phyloP scores from a whole-genome alignment of 2,797 vertebrate genomes.

The Bradypus variegatus region DNA sequence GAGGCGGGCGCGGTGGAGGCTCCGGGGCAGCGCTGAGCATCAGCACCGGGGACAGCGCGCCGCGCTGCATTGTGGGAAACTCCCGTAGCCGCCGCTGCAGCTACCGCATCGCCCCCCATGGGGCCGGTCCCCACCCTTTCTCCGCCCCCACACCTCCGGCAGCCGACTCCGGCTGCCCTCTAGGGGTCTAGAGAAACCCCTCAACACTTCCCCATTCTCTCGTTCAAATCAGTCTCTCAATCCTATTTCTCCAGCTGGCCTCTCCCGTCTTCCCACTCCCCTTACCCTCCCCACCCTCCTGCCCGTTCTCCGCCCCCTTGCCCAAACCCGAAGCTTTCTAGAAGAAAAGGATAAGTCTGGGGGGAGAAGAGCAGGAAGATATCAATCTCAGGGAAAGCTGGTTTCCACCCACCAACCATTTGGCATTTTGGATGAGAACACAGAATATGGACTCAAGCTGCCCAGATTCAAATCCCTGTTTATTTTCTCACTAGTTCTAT shows the following conservation, averaged over 20 bases:
- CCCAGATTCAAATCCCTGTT: not conserved
- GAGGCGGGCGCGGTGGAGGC: conserved; percentile 71
- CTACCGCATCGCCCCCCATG: conserved; percentile 63
- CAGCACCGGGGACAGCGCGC: conserved; percentile 84
- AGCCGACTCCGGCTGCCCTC: conserved; percentile 55
- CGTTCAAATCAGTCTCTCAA: not conserved
- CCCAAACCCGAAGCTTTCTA: conserved; percentile 38
- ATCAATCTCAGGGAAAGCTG: conserved; percentile 21
- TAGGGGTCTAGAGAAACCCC: conserved; percentile 58
- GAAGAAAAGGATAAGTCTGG: conserved; percentile 29
- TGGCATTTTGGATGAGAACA: not conserved
- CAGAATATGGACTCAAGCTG: not conserved
- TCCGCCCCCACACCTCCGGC: conserved; percentile 63
- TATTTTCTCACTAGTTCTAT: not conserved
- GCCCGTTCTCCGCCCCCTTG: not conserved
- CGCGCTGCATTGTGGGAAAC: conserved; percentile 84
- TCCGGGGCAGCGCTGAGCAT: conserved; percentile 76
- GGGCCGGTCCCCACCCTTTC: conserved; percentile 65
- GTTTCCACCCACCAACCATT: conserved; percentile 27
- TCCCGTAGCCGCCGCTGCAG: conserved; percentile 75
- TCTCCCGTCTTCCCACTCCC: not conserved
- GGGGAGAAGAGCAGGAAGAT: not conserved
- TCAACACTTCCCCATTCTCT: not conserved
- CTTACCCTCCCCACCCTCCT: not conserved
- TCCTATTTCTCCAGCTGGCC: not conserved